Evolutionary conservation across 2,888 invertebrate species (phyloP).

Genomic region (Xylota segnis): DNA sequence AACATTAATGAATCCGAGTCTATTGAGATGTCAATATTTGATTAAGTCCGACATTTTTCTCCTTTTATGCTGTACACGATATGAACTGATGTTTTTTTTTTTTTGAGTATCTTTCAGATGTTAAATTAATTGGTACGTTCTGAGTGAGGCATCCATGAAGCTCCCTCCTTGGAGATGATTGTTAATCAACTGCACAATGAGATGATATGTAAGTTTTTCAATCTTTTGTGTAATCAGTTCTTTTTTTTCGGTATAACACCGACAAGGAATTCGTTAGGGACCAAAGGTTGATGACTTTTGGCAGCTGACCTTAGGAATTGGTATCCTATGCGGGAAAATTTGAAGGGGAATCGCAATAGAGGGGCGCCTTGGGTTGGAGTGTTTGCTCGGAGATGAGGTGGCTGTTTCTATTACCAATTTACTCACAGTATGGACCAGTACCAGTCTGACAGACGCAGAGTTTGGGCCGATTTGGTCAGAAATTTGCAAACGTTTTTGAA

Average conservation of each 20-base stretch:
- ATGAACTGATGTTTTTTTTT: constrained; percentile 3
- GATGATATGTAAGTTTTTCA: constrained; percentile 24
- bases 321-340: background rate
- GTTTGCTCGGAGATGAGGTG: too few species aligned
- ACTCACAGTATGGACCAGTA: too few species aligned
- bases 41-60: constrained; percentile 67
- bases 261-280: constrained; percentile 8
- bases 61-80: background rate
- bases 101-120: constrained; percentile 47
- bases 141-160: constrained; percentile 45
- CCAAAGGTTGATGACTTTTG: constrained; percentile 38
- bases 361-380: too few species aligned
- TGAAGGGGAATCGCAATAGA: background rate
- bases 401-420: too few species aligned
- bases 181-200: constrained; percentile 63
- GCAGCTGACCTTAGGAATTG: constrained; percentile 16
- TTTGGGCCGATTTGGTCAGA: too few species aligned
- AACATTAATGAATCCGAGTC: constrained; percentile 70
- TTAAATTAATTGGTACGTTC: constrained; percentile 67
- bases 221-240: constrained; percentile 40
- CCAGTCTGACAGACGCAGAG: too few species aligned
- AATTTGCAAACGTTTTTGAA: too few species aligned
- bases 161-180: constrained; percentile 17
- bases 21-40: constrained; percentile 77
- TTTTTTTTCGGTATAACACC: constrained; percentile 7